These are phyloP conservation scores for Plagodis pulveraria DNA, from an alignment of 2,888 invertebrate genomes.

Conservation along the genomic window DNA sequence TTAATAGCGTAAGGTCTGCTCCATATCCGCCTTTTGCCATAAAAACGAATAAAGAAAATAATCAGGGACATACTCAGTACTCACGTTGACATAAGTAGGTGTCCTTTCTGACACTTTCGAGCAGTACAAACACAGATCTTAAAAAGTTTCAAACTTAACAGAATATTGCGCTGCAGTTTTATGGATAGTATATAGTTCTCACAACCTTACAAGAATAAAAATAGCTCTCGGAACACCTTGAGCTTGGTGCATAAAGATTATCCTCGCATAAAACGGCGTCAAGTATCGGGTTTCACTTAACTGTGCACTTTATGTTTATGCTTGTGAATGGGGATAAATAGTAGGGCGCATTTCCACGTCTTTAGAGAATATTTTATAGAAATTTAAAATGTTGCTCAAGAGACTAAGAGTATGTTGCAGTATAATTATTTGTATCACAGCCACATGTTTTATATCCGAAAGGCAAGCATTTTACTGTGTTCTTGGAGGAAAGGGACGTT, in stretches of 20 bases:
- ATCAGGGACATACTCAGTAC: too few relatives aligned
- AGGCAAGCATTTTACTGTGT: too few relatives aligned
- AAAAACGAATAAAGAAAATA: too few relatives aligned
- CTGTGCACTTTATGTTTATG: slow-evolving; percentile 34
- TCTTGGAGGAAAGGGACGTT: too few relatives aligned
- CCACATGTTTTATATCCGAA: too few relatives aligned
- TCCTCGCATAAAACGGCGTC: slow-evolving; percentile 33
- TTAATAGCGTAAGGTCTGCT: too few relatives aligned
- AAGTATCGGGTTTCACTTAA: slow-evolving; percentile 39
- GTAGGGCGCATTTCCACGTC: slow-evolving; percentile 3
- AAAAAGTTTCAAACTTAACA: too few relatives aligned
- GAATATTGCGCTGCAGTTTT: background rate
- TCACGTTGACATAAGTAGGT: too few relatives aligned
- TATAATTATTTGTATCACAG: background rate
- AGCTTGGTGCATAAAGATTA: slow-evolving; percentile 48
- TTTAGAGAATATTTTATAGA: background rate
- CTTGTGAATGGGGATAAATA: slow-evolving; percentile 12
- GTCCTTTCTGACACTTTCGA: too few relatives aligned
- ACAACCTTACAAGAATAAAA: slow-evolving; percentile 42
- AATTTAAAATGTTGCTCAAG: background rate
- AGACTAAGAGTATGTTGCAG: background rate
- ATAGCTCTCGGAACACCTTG: slow-evolving; percentile 52
- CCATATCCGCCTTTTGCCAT: too few relatives aligned
- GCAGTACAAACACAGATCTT: too few relatives aligned
- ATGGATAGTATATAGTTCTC: slow-evolving; percentile 7